phyloP scores from a whole-genome alignment of 2,797 vertebrate genomes.

The Arnoldichthys spilopterus region DNA sequence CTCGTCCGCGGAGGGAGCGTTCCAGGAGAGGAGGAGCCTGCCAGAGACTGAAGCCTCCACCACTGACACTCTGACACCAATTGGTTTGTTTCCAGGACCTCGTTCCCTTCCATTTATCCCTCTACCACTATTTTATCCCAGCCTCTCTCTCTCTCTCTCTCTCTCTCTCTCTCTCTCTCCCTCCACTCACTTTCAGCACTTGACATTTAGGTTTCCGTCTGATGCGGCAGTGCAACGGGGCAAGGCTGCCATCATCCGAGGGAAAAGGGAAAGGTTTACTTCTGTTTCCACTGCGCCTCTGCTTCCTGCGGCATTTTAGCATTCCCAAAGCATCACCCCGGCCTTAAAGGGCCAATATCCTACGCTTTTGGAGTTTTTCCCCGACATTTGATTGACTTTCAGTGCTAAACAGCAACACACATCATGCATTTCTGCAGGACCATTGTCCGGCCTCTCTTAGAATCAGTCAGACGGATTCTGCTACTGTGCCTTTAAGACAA shows the following conservation, averaged over 20 bases:
- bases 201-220: slow-evolving; percentile 21
- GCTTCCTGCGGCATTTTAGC: background rate
- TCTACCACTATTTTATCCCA: slow-evolving; percentile 5
- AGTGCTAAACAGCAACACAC: background rate
- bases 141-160: slow-evolving; percentile 6
- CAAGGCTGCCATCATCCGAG: slow-evolving; percentile 43
- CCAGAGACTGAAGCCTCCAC: slow-evolving; percentile 48
- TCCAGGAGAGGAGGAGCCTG: slow-evolving; percentile 46
- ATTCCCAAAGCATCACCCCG: background rate
- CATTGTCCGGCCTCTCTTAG: background rate
- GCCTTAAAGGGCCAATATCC: background rate
- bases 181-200: slow-evolving; percentile 21
- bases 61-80: slow-evolving; percentile 35
- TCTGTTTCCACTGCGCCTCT: background rate
- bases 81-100: slow-evolving; percentile 42
- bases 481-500: background rate
- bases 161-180: background rate
- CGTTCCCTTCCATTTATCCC: slow-evolving; percentile 53
- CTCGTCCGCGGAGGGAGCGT: slow-evolving; percentile 53
- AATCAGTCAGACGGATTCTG: background rate
- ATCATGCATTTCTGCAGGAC: background rate
- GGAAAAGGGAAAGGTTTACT: background rate
- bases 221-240: slow-evolving; percentile 16
- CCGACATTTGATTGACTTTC: no score
- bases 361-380: background rate